phyloP scores from a whole-genome alignment of 2,797 vertebrate species.

The Knipowitschia caucasica region DNA sequence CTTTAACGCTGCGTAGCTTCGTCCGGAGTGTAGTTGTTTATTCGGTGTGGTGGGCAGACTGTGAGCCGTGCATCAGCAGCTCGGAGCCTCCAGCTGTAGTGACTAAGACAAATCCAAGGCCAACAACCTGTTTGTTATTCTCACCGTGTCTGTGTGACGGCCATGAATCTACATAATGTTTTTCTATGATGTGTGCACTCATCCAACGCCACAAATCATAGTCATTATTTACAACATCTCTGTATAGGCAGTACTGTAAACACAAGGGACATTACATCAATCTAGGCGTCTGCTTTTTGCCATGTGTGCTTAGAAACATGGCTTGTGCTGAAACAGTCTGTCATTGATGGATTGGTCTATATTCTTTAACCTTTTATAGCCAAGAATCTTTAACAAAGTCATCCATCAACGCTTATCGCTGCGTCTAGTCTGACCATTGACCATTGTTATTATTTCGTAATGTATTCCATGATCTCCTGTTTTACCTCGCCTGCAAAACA shows the following conservation, averaged over 20 bases:
- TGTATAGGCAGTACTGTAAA: not conserved
- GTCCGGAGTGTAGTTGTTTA: constrained; percentile 29
- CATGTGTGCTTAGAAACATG: too few species aligned
- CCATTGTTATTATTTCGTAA: not conserved
- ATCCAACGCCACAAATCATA: constrained; percentile 48
- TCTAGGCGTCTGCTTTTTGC: not conserved
- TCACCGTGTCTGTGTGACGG: constrained; percentile 13
- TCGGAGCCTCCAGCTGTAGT: constrained; percentile 36
- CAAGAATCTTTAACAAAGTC: not conserved
- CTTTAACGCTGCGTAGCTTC: constrained; percentile 49
- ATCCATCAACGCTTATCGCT: not conserved
- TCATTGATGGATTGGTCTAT: not conserved
- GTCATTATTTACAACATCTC: not conserved
- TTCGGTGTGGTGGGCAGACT: constrained; percentile 10
- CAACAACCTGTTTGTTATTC: constrained; percentile 53
- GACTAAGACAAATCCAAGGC: constrained; percentile 25
- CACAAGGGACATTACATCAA: not conserved
- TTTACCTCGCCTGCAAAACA: constrained; percentile 29
- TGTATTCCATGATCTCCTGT: not conserved
- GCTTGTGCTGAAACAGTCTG: not conserved
- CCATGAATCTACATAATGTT: constrained; percentile 25
- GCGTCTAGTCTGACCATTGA: not conserved
- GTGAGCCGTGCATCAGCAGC: constrained; percentile 19
- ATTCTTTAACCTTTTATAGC: not conserved
- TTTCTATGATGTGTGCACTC: constrained; percentile 33